Evolutionary conservation across 1,140 invertebrate genomes (phyloP), one percentile per base, ranked within the genome.

Genomic region (Drosophila kanapiae): DNA sequence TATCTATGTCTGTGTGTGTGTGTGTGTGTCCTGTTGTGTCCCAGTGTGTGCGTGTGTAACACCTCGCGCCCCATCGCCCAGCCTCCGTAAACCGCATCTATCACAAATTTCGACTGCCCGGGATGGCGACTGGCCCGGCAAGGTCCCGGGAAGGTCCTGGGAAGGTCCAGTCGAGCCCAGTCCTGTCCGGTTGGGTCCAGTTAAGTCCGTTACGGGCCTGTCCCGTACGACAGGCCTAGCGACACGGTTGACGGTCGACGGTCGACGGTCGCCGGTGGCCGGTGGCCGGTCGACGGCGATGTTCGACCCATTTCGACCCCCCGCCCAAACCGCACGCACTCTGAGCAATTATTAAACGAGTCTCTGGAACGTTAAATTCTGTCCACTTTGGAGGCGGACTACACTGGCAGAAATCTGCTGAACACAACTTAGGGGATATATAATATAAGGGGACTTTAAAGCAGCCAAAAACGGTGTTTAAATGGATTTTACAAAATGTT

Each of bases 291-390:
- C 76, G 75, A 47, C 51, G 35, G 53, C 53, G 53, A 56, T 57
- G 60, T 29, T 51, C 71, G 81, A 80, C 64, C 75, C 77, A 67
- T 74, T 71, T 70, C 67, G 75, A 84, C 71, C 81, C 77, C 81
- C 63, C 64, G 75, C 76, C 85, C 77, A 90, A 88, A 85, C 82
- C 84, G 77, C 85, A 88, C 85, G 74, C 88, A 86, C 84, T 84
- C 78, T 83, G 80, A 83, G 78, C 90, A 91, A 91, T 91, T 91
- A 91, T 91, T 91, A 91, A 84, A 91, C 80, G 75, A 91, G 88
- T 83, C 75, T 85, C 88, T 91, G 80, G 83, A 86, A 91, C 87
- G 87, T 91, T 82, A 91, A 91, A 91, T 91, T 88, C 80, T 84
- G 83, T 91, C 83, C 88, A 85, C 84, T 85, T 81, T 90, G 64